phyloP scores from a whole-genome alignment of 1,140 invertebrate species.

The Agrypnia vestita region DNA sequence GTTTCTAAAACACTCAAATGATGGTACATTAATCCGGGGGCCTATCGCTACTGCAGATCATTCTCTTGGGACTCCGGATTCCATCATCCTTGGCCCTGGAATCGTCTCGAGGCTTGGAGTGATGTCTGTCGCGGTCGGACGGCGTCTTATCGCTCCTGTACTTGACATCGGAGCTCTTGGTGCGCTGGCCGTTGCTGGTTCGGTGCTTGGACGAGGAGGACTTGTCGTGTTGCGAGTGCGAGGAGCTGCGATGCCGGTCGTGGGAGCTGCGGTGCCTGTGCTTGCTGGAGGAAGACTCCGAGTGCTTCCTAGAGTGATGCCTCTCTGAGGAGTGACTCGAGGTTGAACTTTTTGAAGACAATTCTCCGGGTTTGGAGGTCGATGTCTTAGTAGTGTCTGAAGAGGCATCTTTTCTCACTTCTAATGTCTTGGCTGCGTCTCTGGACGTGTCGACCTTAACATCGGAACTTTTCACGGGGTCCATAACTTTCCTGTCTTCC shows the following conservation, averaged over 20 bases:
- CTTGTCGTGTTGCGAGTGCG: slow-evolving; percentile 22
- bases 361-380: not conserved
- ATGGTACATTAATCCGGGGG: slow-evolving; percentile 29
- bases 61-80: not conserved
- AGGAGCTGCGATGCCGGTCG: slow-evolving; percentile 11
- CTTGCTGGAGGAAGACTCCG: slow-evolving; percentile 47
- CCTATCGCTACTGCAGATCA: slow-evolving; percentile 18
- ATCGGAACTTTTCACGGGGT: not conserved
- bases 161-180: slow-evolving; percentile 3
- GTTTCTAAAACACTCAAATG: slow-evolving; percentile 12
- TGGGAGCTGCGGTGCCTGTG: slow-evolving; percentile 48
- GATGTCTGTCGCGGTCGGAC: not conserved
- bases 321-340: slow-evolving; percentile 53
- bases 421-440: slow-evolving; percentile 10
- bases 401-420: slow-evolving; percentile 47
- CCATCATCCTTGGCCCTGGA: not conserved
- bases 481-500: not conserved
- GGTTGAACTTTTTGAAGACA: slow-evolving; percentile 55
- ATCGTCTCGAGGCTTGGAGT: not conserved
- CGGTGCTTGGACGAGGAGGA: slow-evolving; percentile 51
- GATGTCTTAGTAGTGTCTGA: not conserved
- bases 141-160: not conserved
- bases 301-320: slow-evolving; percentile 52
- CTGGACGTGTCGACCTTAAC: not conserved
- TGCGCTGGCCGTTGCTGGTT: not conserved